Base-by-base conservation (phyloP, 2,797 vertebrate species). In the Pseudomugil gertrudae region DNA sequence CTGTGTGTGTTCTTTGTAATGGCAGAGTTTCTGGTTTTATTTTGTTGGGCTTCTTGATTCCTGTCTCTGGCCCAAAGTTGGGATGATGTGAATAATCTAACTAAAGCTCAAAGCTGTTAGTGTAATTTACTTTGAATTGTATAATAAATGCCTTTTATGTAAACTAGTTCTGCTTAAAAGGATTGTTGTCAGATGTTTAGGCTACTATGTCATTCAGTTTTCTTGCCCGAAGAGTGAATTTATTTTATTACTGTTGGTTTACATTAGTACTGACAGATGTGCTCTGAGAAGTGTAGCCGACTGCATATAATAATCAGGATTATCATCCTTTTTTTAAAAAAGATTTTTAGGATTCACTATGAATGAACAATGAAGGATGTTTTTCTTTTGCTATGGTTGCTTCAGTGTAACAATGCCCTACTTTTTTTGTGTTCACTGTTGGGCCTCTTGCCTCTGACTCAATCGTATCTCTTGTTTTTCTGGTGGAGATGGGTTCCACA, bases 401-500 rank as follows among this genome's bases (percentile, higher is more conserved):
- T 32, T 9, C 24, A 50, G 53, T 69, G 30, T 54, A 57, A 56
- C 17, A 30, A 40, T 62, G 26, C 38, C 62, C 36, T 74, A 35
- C 55, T 52, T 10, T 19, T 66, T 83, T 69, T 52, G 32, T 11
- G 3, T 21, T 67, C 66, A 75, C 70, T 70, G 72, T 11, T 52
- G 45, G 65, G 63, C 66, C 60, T 55, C 63, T 63, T 56, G 84
- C 60, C 47, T 71, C 64, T 82, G 64, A 63, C 70, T 63, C 36
- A 40, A 32, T 10, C 51, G 5, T 7, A 51, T 40, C 57, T 55
- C 24, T 35, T 66, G 50, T 66, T 73, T 65, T 64, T 54, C 56
- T 43, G 57, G 23, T 76, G 66, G 76, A 87, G 79, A 89, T 85
- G 77, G 78, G 72, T 60, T 77, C 63, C 66, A 87, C 85, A 79